Evolutionary conservation across 2,888 invertebrate genomes (phyloP).

Genomic region (Anoncus sp.): DNA sequence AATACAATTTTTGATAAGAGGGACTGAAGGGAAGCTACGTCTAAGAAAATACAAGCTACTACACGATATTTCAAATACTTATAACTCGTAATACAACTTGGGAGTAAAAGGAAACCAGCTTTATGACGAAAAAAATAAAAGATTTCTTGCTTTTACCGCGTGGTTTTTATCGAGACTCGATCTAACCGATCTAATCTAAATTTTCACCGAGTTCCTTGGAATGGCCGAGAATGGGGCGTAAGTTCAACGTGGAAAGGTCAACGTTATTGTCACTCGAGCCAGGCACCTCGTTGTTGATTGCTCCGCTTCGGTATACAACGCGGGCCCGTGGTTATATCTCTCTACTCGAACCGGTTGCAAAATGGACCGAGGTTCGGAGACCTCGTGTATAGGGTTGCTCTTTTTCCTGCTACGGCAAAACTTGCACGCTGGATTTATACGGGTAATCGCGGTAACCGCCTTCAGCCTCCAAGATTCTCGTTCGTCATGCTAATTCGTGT

Average conservation of each 20-base stretch:
- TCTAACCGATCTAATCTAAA: slow-evolving; percentile 57
- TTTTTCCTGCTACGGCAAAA: slow-evolving; percentile 44
- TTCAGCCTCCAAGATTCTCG: slow-evolving; percentile 36
- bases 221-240: slow-evolving; percentile 1
- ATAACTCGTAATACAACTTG: slow-evolving; percentile 10
- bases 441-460: slow-evolving; percentile 23
- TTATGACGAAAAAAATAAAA: slow-evolving; percentile 16
- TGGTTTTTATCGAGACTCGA: slow-evolving; percentile 47
- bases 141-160: neutral
- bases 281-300: slow-evolving; percentile 45
- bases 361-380: slow-evolving; percentile 63
- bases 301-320: slow-evolving; percentile 21
- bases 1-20: neutral
- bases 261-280: slow-evolving; percentile 57
- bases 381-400: slow-evolving; percentile 60
- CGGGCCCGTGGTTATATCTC: too few species aligned
- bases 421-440: slow-evolving; percentile 30
- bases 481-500: slow-evolving; percentile 39
- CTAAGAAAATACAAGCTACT: neutral
- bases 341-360: slow-evolving; percentile 61
- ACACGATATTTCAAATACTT: slow-evolving; percentile 4
- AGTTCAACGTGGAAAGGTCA: slow-evolving; percentile 52
- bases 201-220: slow-evolving; percentile 35
- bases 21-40: neutral
- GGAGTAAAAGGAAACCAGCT: slow-evolving; percentile 50